phyloP scores from a whole-genome alignment of 1,140 invertebrate species.

The Drosophila ananassae region DNA sequence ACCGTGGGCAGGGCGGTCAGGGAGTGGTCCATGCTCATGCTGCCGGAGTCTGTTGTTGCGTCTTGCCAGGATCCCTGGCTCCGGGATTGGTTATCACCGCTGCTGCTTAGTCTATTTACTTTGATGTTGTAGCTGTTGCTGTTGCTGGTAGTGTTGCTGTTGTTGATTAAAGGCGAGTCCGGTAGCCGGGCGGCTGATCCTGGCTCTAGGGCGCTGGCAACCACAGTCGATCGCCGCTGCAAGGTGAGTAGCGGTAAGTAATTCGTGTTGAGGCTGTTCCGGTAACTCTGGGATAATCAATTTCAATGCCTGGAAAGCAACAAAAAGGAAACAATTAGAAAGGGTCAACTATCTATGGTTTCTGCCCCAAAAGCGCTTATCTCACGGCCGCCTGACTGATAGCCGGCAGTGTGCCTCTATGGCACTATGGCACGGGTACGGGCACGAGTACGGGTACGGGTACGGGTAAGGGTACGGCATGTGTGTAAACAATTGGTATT shows the following conservation, averaged over 20 bases:
- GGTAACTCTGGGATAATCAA: slow-evolving; percentile 34
- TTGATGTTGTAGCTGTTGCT: slow-evolving; percentile 27
- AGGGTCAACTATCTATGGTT: neutral
- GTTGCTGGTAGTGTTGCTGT: slow-evolving; percentile 24
- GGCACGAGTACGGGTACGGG: too few relatives aligned
- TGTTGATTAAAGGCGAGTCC: slow-evolving; percentile 5
- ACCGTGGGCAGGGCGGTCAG: slow-evolving; percentile 73
- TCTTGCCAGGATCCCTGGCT: slow-evolving; percentile 39
- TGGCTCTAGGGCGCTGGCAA: slow-evolving; percentile 61
- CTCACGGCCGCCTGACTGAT: slow-evolving; percentile 36
- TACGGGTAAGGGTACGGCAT: neutral
- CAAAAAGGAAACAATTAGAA: too few relatives aligned
- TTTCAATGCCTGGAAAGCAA: slow-evolving; percentile 17
- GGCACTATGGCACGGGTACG: neutral
- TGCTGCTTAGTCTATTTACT: slow-evolving; percentile 30
- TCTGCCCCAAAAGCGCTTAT: slow-evolving; percentile 3
- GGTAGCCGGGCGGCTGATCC: slow-evolving; percentile 53
- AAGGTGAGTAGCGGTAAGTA: slow-evolving; percentile 63
- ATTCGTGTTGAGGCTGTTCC: slow-evolving; percentile 82
- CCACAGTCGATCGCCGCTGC: slow-evolving; percentile 78
- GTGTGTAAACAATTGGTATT: slow-evolving; percentile 52
- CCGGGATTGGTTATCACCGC: slow-evolving; percentile 15
- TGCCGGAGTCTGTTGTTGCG: slow-evolving; percentile 9
- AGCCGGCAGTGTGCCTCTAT: too few relatives aligned
- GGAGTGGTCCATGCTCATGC: slow-evolving; percentile 33